Evolutionary conservation across 2,797 vertebrate genomes (phyloP).

Genomic region (Sebastes hubbsi): DNA sequence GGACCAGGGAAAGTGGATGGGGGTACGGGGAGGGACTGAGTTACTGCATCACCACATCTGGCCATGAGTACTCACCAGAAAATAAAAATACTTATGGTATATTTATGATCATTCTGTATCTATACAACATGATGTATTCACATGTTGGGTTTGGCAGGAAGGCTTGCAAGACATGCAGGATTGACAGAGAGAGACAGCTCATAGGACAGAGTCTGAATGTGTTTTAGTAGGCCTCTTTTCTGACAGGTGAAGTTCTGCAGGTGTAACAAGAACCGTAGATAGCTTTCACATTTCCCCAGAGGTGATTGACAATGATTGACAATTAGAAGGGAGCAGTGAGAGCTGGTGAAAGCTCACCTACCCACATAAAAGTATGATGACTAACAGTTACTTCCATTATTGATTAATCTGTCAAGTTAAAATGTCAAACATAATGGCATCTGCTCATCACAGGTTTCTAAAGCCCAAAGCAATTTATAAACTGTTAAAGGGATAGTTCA

Average conservation of each 20-base stretch:
- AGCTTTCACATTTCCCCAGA: background rate
- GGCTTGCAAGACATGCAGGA: conserved; percentile 41
- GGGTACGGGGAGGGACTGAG: conserved; percentile 69
- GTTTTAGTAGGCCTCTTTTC: conserved; percentile 6
- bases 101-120: conserved; percentile 37
- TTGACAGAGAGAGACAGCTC: conserved; percentile 43
- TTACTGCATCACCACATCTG: conserved; percentile 76
- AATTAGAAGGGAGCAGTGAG: background rate
- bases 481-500: background rate
- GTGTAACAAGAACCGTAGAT: background rate
- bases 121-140: conserved; percentile 38
- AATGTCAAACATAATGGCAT: conserved; percentile 3
- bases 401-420: background rate
- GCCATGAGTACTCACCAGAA: conserved; percentile 60
- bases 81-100: conserved; percentile 37
- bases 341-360: background rate
- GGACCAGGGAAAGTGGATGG: conserved; percentile 37
- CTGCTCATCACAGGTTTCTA: background rate
- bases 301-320: conserved; percentile 10
- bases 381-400: background rate
- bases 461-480: background rate
- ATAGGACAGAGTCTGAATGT: conserved; percentile 3
- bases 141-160: conserved; percentile 32
- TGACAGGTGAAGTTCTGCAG: background rate
- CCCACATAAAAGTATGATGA: background rate